These are phyloP conservation scores for Melipona beecheii DNA, from an alignment of 2,888 invertebrate genomes.

Conservation along the genomic window DNA sequence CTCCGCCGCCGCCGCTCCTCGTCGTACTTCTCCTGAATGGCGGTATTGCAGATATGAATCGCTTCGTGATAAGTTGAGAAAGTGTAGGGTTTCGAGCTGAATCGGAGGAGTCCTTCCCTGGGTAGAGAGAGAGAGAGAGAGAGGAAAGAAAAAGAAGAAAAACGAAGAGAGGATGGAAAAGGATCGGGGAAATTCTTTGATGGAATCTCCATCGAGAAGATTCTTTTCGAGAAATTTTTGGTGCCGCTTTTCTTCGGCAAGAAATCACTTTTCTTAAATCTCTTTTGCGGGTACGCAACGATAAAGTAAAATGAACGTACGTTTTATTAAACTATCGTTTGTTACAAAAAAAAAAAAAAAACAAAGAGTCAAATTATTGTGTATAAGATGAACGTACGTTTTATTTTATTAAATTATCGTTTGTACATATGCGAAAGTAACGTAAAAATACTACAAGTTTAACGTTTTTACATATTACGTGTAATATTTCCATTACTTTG, in stretches of 20 bases:
- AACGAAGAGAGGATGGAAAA: constrained; percentile 19
- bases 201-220: constrained; percentile 5
- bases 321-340: too few species aligned
- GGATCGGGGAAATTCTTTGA: constrained; percentile 28
- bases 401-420: too few species aligned
- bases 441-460: too few species aligned
- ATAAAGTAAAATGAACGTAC: too few species aligned
- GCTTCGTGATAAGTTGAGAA: constrained; percentile 92
- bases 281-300: too few species aligned
- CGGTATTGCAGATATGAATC: constrained; percentile 93
- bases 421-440: too few species aligned
- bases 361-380: too few species aligned
- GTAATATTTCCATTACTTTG: too few species aligned
- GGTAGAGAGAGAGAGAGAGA: constrained; percentile 29
- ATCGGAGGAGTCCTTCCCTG: constrained; percentile 92
- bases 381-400: too few species aligned
- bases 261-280: background rate
- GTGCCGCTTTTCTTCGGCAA: background rate
- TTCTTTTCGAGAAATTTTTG: constrained; percentile 1
- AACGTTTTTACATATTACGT: too few species aligned
- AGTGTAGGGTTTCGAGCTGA: constrained; percentile 93
- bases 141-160: background rate
- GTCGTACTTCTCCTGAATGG: constrained; percentile 91
- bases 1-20: constrained; percentile 72
- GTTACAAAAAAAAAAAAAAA: too few species aligned